phyloP scores from a whole-genome alignment of 2,113 vertebrate genomes.

The Odontesthes bonariensis region DNA sequence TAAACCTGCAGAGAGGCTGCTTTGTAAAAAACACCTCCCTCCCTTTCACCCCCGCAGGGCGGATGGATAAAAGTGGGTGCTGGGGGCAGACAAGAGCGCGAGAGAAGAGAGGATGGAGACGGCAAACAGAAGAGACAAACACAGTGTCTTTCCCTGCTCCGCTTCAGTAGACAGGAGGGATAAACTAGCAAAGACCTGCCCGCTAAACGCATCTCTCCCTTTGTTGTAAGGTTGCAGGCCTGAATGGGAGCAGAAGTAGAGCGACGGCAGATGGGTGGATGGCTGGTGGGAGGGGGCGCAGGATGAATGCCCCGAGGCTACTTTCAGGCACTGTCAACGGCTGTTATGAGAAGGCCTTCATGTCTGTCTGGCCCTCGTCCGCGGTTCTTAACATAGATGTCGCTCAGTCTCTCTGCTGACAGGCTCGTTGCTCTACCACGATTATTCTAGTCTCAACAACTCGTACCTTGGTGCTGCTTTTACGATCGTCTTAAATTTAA shows the following conservation, averaged over 20 bases:
- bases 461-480: slow-evolving; percentile 28
- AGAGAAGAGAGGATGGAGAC: slow-evolving; percentile 39
- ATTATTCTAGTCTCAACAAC: slow-evolving; percentile 16
- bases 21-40: slow-evolving; percentile 51
- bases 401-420: slow-evolving; percentile 36
- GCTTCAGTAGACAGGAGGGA: slow-evolving; percentile 69
- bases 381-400: slow-evolving; percentile 57
- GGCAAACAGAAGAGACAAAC: slow-evolving; percentile 71
- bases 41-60: slow-evolving; percentile 34
- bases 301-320: slow-evolving; percentile 73
- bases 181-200: slow-evolving; percentile 75
- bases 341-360: slow-evolving; percentile 69
- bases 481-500: slow-evolving; percentile 46
- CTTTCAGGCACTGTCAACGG: slow-evolving; percentile 73
- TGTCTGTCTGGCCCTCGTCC: slow-evolving; percentile 50
- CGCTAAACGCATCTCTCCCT: slow-evolving; percentile 74
- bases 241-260: slow-evolving; percentile 70
- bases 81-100: not conserved
- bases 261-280: slow-evolving; percentile 48
- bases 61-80: slow-evolving; percentile 30
- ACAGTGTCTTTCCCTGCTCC: slow-evolving; percentile 65
- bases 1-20: slow-evolving; percentile 34
- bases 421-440: slow-evolving; percentile 29
- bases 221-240: slow-evolving; percentile 74
- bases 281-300: slow-evolving; percentile 36